These are phyloP conservation scores for Calonectris borealis DNA, from an alignment of 2,113 vertebrate species.

Conservation along the genomic window DNA sequence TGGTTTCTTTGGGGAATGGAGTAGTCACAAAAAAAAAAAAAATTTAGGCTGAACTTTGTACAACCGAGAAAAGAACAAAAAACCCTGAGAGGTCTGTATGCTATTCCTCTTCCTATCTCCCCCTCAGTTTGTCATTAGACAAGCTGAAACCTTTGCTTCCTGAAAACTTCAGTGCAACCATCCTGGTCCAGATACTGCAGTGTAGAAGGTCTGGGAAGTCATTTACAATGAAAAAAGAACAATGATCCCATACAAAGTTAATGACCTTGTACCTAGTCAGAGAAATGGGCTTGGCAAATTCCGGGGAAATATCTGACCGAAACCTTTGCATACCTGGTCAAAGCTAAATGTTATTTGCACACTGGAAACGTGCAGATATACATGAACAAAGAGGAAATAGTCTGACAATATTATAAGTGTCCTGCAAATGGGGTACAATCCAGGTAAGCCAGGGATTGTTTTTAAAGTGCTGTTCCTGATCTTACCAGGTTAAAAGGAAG, in stretches of 20 bases:
- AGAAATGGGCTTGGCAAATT: not conserved
- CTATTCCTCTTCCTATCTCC: not conserved
- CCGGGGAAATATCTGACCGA: not conserved
- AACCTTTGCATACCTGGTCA: not conserved
- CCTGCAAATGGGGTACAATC: not conserved
- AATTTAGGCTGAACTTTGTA: not conserved
- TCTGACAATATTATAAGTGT: not conserved
- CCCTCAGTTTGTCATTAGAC: not conserved
- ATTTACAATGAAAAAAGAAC: not conserved
- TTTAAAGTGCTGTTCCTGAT: not conserved
- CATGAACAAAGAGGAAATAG: not conserved
- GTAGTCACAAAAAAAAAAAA: not conserved
- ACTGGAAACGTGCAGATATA: not conserved
- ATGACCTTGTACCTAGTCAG: not conserved
- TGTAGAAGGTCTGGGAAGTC: not conserved
- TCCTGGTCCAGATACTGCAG: not conserved
- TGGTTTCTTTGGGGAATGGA: not conserved
- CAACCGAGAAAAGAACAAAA: not conserved
- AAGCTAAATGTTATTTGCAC: not conserved
- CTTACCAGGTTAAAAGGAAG: not conserved
- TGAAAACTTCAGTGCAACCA: not conserved
- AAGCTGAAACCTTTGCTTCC: not conserved
- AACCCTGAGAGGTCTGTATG: not conserved
- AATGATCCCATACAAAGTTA: not conserved
- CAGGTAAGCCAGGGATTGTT: not conserved